Evolutionary conservation across 2,113 vertebrate genomes (phyloP), one percentile per base, ranked within the genome.

Genomic region (Hiodon alosoides): DNA sequence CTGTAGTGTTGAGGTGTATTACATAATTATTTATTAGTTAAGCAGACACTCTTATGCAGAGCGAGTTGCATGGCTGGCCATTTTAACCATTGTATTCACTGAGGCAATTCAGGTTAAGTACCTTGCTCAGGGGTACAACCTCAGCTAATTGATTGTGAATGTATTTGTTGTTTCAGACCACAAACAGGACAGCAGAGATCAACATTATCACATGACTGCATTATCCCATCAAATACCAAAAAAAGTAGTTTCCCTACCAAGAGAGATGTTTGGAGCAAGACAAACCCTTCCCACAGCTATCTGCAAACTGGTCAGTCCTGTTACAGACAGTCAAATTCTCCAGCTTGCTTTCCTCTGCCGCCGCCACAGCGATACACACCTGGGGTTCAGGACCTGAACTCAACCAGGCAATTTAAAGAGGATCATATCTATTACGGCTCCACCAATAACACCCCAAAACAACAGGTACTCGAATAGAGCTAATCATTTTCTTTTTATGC

Each of bases 81-180:
- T 31, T 31, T 31, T 31, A 31, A 31, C 31, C 31, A 31, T 31
- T 31, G 31, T 31, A 31, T 31, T 31, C 31, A 31, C 31, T 31
- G 31, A 31, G 31, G 31, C 31, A 31, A 31, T 31, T 31, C 31
- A 31, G 31, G 31, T 31, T 31, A 31, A 31, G 31, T 31, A 31
- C 31, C 31, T 31, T 31, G 31, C 31, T 31, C 31, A 31, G 31
- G 31, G 31, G 31, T 31, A 31, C 31, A 31, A 31, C 31, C 31
- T 31, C 31, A 31, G 31, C 31, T 31, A 31, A 31, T 31, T 31
- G 31, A 31, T 31, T 31, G 31, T 70, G 31, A 71, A 11, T 51
- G n/a, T 47, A 70, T 66, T 66, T 58, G 4, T 3, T 69, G 17
- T 83, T 79, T 52, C 72, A 92, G 89, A 74, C 76, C 78, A 13